Evolutionary conservation across 2,113 vertebrate species (phyloP).

Genomic region (Apistogramma diplotaenia): DNA sequence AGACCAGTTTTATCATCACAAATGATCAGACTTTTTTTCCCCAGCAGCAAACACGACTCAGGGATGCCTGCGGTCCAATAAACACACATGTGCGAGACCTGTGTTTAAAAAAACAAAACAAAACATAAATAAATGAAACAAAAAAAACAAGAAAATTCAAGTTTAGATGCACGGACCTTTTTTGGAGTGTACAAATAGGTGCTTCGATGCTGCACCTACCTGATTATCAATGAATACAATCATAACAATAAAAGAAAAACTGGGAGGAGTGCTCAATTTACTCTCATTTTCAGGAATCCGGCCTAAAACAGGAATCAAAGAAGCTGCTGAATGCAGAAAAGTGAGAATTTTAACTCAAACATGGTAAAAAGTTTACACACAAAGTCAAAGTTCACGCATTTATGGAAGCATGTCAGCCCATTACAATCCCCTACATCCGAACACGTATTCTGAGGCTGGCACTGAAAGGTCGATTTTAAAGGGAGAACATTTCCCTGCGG

Average conservation of each 20-base stretch:
- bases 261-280: neutral
- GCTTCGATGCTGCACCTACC: slow-evolving; percentile 29
- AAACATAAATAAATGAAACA: slow-evolving; percentile 26
- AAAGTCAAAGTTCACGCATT: neutral
- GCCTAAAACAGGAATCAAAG: neutral
- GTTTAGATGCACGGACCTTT: slow-evolving; percentile 35
- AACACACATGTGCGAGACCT: slow-evolving; percentile 12
- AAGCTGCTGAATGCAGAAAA: neutral
- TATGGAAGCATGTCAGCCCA: neutral
- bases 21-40: neutral
- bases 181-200: slow-evolving; percentile 23
- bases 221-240: neutral
- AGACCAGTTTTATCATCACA: slow-evolving; percentile 17
- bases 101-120: neutral
- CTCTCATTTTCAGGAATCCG: neutral
- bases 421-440: neutral
- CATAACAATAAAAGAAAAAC: neutral
- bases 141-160: slow-evolving; percentile 35
- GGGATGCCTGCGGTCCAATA: neutral
- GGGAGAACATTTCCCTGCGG: neutral
- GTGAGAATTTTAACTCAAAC: neutral
- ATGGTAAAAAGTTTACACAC: neutral
- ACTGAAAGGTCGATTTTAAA: neutral
- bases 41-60: slow-evolving; percentile 15
- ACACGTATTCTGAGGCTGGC: neutral